A percentile compares a stretch with the other conserved stretches of the same genome.
Evolutionary conservation across 1,140 invertebrate species (phyloP).

Genomic region (Bombyx mori): ASM3026992v2 NC_085127.1:4421501-4422000

Average conservation of each 20-base stretch:
- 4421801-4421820: slow-evolving; percentile 41
- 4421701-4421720: slow-evolving; percentile 57
- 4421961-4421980: no score
- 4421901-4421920: background rate
- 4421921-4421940: no score
- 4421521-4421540: no score
- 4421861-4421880: slow-evolving; percentile 56
- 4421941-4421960: no score
- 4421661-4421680: slow-evolving; percentile 9
- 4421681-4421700: slow-evolving; percentile 50
- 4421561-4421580: no score
- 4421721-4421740: slow-evolving; percentile 46
- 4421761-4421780: slow-evolving; percentile 39
- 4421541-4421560: no score
- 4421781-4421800: slow-evolving; percentile 44
- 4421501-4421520: no score
- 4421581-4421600: no score
- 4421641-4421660: no score
- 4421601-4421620: no score
- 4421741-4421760: slow-evolving; percentile 46
- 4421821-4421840: slow-evolving; percentile 51
- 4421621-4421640: no score
- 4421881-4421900: slow-evolving; percentile 26
- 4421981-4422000: no score
- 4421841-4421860: slow-evolving; percentile 41